Evolutionary conservation across 1,140 invertebrate species (phyloP), one percentile per base, ranked within the genome.

Genomic region (Drosophila truncata): DNA sequence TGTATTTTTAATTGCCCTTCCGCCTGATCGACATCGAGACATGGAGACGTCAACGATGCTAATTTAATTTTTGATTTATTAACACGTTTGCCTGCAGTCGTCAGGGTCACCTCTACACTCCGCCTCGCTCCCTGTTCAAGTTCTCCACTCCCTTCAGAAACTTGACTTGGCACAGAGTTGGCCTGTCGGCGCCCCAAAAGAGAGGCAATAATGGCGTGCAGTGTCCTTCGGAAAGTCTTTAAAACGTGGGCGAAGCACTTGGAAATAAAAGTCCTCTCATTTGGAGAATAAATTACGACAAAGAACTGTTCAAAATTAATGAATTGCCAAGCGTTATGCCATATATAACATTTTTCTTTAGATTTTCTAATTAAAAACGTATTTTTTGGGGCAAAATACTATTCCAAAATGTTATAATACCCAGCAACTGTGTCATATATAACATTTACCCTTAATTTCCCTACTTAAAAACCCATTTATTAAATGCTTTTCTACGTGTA

Each of bases 21-120:
- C 59, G 44, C 27, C 46, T 33, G 44, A 59, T 59, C 42, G 66
- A 46, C 49, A 39, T 49, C 9, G 18, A 47, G 70, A 52, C 50
- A 55, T 58, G 37, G 31, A 50, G 65, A 58, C 72, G 35, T 49
- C 70, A 6, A 7, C 35, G 54, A 77, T 72, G 63, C 49, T 69
- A 74, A 74, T 74, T 74, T 74, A 49, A 63, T 54, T 55, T 73
- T 74, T 78, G 73, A 77, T 77, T 77, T 60, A 66, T 75, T 75
- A 73, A 63, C 58, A 54, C 69, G 41, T 57, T 64, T 20, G 59
- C 29, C 5, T 72, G 46, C 10, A 57, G 42, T 69, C 55, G 41
- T 69, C 55, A 77, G 74, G 73, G 63, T 77, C 62, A 57, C n/a
- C n/a, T n/a, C n/a, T n/a, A n/a, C n/a, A n/a, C 27, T 69, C 4